Evolutionary conservation across 2,113 vertebrate genomes (phyloP).

Genomic region (Alaudala cheleensis): DNA sequence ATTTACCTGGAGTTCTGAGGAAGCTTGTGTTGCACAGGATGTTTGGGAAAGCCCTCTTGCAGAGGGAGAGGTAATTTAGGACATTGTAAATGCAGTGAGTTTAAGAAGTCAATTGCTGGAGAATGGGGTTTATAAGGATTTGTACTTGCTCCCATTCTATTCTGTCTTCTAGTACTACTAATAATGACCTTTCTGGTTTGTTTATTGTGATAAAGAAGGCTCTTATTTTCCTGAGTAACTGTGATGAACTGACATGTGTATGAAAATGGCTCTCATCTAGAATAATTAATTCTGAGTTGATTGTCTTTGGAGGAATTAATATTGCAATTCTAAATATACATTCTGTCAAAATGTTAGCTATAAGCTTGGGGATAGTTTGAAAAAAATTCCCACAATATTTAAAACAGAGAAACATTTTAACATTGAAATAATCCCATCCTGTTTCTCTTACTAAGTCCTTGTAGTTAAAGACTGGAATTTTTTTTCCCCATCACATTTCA

Average conservation of each 20-base stretch:
- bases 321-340: not conserved
- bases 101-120: not conserved
- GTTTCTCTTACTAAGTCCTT: not conserved
- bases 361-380: not conserved
- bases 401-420: not conserved
- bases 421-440: not conserved
- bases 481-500: accelerated
- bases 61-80: not conserved
- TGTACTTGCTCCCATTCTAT: not conserved
- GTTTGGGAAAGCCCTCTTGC: not conserved
- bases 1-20: not conserved
- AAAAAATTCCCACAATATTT: not conserved
- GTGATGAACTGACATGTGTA: not conserved
- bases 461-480: not conserved
- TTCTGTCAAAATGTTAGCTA: not conserved
- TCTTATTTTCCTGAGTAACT: not conserved
- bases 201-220: not conserved
- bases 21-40: not conserved
- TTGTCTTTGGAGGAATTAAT: not conserved
- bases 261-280: not conserved
- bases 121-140: not conserved
- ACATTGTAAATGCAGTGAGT: not conserved
- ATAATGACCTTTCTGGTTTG: not conserved
- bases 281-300: not conserved
- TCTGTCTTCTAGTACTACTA: not conserved